Percentiles rank a stretch among this genome's conserved stretches.
Evolutionary conservation across 2,888 invertebrate species (phyloP).

Genomic region (Machimus atricapillus): DNA sequence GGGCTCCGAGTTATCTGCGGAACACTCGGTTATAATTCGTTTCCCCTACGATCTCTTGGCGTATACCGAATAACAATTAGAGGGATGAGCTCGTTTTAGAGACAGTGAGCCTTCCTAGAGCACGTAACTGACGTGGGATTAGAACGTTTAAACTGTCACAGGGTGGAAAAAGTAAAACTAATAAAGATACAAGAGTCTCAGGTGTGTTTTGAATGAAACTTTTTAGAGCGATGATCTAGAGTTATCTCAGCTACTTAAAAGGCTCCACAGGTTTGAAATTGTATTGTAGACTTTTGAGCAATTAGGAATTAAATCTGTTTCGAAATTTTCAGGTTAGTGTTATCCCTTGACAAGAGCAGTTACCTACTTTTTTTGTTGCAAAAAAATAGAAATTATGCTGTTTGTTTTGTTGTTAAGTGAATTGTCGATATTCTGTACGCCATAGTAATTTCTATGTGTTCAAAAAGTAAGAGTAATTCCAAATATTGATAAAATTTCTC

Average conservation of each 20-base stretch:
- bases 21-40: not conserved
- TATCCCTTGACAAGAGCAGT: no score
- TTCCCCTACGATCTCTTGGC: not conserved
- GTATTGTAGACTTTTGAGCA: not conserved
- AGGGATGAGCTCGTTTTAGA: not conserved
- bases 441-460: no score
- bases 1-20: not conserved
- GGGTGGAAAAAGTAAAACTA: not conserved
- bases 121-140: not conserved
- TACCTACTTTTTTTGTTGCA: no score
- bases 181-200: not conserved
- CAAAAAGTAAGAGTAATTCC: no score
- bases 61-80: not conserved
- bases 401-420: no score
- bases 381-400: no score
- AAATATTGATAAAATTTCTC: no score
- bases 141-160: not conserved
- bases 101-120: not conserved
- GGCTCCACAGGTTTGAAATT: not conserved
- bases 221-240: not conserved
- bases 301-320: no score
- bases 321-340: no score
- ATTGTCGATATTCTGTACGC: no score
- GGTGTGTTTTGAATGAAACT: not conserved
- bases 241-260: not conserved